phyloP scores from a whole-genome alignment of 2,888 invertebrate species.

The Macropis europaea region DNA sequence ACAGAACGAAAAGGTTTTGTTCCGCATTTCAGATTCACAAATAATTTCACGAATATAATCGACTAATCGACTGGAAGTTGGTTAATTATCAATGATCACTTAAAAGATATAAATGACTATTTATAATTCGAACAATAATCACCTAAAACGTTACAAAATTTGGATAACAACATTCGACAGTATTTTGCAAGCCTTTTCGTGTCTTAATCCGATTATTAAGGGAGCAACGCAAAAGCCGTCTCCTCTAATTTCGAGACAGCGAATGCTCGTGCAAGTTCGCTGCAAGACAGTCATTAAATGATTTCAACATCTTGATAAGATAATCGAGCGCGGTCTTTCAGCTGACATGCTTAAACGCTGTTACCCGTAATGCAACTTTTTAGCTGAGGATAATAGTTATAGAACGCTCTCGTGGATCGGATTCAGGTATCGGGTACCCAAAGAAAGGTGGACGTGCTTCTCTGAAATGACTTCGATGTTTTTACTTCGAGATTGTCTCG shows the following conservation, averaged over 20 bases:
- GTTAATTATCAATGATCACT: too few species aligned
- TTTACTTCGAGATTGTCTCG: background rate
- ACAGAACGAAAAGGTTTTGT: background rate
- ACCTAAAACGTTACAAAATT: background rate
- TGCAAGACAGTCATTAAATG: constrained; percentile 28
- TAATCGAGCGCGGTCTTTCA: constrained; percentile 12
- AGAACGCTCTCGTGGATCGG: background rate
- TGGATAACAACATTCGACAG: background rate
- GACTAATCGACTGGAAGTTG: too few species aligned
- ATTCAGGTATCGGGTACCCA: background rate
- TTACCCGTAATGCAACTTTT: constrained; percentile 15
- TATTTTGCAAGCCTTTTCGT: too few species aligned
- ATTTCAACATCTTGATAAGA: constrained; percentile 46
- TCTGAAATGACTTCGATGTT: background rate
- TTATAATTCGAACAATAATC: too few species aligned
- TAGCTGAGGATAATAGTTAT: constrained; percentile 5
- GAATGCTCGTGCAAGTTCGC: constrained; percentile 10
- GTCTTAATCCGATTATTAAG: constrained; percentile 1
- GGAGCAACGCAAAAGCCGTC: constrained; percentile 9
- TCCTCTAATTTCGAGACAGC: constrained; percentile 3
- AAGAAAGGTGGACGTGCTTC: background rate
- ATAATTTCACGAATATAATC: background rate
- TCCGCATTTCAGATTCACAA: constrained; percentile 21
- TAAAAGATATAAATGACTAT: too few species aligned
- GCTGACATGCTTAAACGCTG: background rate